These are phyloP conservation scores for Channallabes apus DNA, from an alignment of 2,797 vertebrate species.

Conservation along the genomic window DNA sequence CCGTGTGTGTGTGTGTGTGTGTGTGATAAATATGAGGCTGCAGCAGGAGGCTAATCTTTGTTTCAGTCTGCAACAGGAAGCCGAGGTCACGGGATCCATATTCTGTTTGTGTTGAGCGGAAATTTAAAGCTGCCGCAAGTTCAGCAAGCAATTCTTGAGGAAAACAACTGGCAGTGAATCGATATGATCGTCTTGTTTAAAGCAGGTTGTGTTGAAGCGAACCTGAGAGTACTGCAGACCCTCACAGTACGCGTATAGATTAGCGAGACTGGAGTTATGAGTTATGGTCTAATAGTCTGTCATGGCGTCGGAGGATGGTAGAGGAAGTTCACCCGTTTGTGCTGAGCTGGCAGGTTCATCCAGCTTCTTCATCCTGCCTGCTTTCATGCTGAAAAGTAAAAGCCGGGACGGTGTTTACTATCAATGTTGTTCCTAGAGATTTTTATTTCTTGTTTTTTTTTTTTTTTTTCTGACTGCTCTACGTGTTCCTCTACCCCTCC, in stretches of 20 bases:
- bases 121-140: not conserved
- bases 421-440: not conserved
- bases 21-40: not conserved
- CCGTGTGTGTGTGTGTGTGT: not conserved
- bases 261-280: too few species aligned
- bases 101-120: not conserved
- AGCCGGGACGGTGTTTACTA: not conserved
- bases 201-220: not conserved
- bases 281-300: not conserved
- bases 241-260: not conserved
- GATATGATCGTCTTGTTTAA: not conserved
- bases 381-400: not conserved
- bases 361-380: not conserved
- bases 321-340: not conserved
- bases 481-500: slow-evolving; percentile 14
- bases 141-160: too few species aligned
- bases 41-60: not conserved
- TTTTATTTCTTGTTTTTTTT: slow-evolving; percentile 44
- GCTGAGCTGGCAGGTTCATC: not conserved
- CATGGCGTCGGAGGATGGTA: not conserved
- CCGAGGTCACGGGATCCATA: not conserved
- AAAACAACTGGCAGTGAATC: too few species aligned
- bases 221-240: not conserved
- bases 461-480: slow-evolving; percentile 61
- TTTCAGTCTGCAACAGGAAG: not conserved